These are phyloP conservation scores for Deladenus siricidicola DNA, from an alignment of 2,888 invertebrate species.

Conservation along the genomic window DNA sequence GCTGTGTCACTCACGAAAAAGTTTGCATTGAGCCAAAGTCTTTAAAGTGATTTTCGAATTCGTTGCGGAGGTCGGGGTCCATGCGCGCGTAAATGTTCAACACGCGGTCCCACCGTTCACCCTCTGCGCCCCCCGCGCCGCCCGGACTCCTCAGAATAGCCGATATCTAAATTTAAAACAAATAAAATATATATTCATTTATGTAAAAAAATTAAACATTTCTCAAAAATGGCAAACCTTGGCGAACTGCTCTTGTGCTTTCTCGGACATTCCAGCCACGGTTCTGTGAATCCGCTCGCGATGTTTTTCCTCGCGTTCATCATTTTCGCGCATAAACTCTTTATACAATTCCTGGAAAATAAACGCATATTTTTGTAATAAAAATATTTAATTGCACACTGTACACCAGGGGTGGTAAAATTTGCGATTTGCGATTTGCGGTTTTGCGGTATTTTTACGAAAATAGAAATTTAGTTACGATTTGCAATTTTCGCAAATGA, in stretches of 20 bases:
- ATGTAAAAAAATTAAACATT: background rate
- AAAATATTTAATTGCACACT: background rate
- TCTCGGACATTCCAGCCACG: constrained; percentile 28
- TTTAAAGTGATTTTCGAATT: constrained; percentile 28
- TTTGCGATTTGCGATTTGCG: too few relatives aligned
- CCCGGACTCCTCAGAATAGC: constrained; percentile 28
- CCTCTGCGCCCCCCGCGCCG: constrained; percentile 30
- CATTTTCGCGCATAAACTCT: constrained; percentile 32
- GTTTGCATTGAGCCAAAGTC: constrained; percentile 13
- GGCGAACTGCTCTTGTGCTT: constrained; percentile 32
- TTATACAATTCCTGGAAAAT: constrained; percentile 21
- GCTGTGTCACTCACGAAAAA: too few relatives aligned
- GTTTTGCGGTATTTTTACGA: background rate
- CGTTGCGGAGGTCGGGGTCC: constrained; percentile 28
- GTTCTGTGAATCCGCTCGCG: constrained; percentile 28
- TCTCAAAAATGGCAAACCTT: constrained; percentile 16
- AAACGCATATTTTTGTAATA: background rate
- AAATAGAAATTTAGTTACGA: background rate
- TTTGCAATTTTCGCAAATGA: too few relatives aligned
- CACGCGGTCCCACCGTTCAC: constrained; percentile 29
- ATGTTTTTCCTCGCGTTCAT: constrained; percentile 23
- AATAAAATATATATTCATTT: background rate
- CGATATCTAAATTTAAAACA: constrained; percentile 22
- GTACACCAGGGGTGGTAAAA: too few relatives aligned
- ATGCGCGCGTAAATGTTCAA: constrained; percentile 24